Evolutionary conservation across 2,888 invertebrate genomes (phyloP).

Genomic region (Cepaea hortensis): DNA sequence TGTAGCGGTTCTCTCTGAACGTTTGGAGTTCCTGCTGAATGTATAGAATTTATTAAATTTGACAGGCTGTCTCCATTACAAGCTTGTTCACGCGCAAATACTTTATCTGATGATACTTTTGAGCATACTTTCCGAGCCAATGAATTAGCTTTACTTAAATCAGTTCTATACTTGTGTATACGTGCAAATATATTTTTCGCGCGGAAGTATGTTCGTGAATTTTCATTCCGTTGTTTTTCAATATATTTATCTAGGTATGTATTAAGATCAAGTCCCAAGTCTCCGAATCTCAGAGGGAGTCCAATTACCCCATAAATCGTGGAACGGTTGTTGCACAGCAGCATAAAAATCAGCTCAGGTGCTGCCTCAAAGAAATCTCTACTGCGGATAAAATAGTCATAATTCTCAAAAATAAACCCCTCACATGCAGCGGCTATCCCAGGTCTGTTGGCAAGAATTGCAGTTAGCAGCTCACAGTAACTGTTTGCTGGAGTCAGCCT

Average conservation of each 20-base stretch:
- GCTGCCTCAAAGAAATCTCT: not conserved
- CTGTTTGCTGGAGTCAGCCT: slow-evolving; percentile 13
- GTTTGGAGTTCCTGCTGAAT: no score
- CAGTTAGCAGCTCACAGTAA: not conserved
- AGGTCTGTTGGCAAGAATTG: slow-evolving; percentile 1
- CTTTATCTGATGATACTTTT: no score
- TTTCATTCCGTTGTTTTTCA: not conserved
- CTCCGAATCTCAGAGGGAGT: not conserved
- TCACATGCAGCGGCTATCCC: not conserved
- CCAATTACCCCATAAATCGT: not conserved
- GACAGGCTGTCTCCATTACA: no score
- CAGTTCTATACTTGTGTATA: not conserved
- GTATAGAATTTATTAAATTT: no score
- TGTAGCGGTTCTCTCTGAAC: no score
- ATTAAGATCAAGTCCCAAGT: slow-evolving; percentile 1
- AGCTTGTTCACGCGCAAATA: no score
- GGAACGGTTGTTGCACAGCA: not conserved
- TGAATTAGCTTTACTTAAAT: no score
- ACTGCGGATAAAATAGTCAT: not conserved
- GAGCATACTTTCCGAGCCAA: no score
- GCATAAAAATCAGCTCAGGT: slow-evolving; percentile 28
- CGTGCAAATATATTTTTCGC: not conserved
- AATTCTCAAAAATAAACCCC: slow-evolving; percentile 33
- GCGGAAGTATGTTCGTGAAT: not conserved
- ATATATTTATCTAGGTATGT: not conserved